Evolutionary conservation across 1,140 invertebrate genomes (phyloP), one percentile per base, ranked within the genome.

Genomic region (Ericerus pela): DNA sequence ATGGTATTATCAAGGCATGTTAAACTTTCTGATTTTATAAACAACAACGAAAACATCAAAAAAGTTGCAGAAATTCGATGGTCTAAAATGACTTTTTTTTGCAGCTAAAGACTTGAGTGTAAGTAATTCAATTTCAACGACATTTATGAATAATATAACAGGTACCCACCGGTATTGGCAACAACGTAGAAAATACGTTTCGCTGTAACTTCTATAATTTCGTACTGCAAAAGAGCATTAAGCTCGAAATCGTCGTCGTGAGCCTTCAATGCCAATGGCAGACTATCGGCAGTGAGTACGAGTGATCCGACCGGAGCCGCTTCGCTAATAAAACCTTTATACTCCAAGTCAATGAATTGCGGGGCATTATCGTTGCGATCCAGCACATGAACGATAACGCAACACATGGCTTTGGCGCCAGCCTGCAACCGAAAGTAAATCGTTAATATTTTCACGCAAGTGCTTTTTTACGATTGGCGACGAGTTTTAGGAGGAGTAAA

Each of bases 331-430:
- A 74, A 71, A 16, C 87, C 82, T 29, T 71, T 71, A 66, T 88
- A 92, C 47, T 73, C 66, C 1, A 70, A 71, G 62, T 82, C 75
- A 10, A 79, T 63, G 66, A 92, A 90, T 51, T 72, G 70, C 2
- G 92, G 91, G n/a, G 79, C 69, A 72, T 89, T 92, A 68, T 95
- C 91, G 71, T 96, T 88, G 60, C 73, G 75, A 67, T 87, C 86
- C 52, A 85, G 68, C 51, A 88, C 78, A 66, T 86, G 82, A 16
- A 88, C 75, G n/a, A 81, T 74, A 11, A 88, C 75, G 60, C 75
- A 77, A 56, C 81, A 84, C 2, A 61, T 65, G 0, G 84, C 79
- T 18, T 73, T 76, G 11, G 78, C 78, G 12, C 81, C 80, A 22
- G 84, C 81, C 79, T 80, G 67, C 30, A 64, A 47, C n/a, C n/a